These are phyloP conservation scores for Lepilemur septentrionalis DNA, from an alignment of 2,797 vertebrate genomes.

Conservation along the genomic window DNA sequence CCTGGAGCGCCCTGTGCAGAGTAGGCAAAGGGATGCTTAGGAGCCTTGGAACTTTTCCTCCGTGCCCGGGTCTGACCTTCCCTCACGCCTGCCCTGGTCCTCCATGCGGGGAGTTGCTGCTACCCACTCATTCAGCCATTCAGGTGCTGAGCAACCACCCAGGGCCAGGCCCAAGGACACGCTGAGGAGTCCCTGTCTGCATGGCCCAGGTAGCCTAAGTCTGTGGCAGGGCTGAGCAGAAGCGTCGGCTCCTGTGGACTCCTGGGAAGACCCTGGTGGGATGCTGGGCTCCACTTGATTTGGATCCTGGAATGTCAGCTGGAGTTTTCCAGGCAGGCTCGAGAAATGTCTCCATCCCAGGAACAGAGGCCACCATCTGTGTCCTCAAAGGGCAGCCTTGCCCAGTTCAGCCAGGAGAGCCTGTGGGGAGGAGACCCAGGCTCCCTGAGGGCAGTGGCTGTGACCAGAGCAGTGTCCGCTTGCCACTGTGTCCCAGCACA, in stretches of 20 bases:
- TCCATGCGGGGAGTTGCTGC: neutral
- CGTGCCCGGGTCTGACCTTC: neutral
- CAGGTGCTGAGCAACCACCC: neutral
- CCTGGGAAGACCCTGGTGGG: neutral
- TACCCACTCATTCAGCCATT: neutral
- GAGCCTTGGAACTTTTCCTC: neutral
- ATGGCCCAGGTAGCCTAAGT: neutral
- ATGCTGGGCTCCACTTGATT: neutral
- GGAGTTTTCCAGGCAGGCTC: neutral
- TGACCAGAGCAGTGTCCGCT: fast-evolving
- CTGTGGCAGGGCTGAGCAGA: neutral
- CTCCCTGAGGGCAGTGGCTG: neutral
- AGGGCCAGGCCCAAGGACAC: neutral
- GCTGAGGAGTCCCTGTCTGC: neutral
- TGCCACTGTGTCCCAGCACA: neutral
- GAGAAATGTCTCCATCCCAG: neutral
- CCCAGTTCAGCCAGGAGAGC: fast-evolving
- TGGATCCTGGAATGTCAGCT: neutral
- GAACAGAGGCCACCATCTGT: fast-evolving
- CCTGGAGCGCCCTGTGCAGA: neutral
- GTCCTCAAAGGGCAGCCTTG: neutral
- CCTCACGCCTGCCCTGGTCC: neutral
- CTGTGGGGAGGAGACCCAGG: no score
- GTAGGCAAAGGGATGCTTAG: neutral
- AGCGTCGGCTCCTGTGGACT: neutral